Evolutionary conservation across 2,797 vertebrate genomes (phyloP).

Genomic region (Poecile montanus): DNA sequence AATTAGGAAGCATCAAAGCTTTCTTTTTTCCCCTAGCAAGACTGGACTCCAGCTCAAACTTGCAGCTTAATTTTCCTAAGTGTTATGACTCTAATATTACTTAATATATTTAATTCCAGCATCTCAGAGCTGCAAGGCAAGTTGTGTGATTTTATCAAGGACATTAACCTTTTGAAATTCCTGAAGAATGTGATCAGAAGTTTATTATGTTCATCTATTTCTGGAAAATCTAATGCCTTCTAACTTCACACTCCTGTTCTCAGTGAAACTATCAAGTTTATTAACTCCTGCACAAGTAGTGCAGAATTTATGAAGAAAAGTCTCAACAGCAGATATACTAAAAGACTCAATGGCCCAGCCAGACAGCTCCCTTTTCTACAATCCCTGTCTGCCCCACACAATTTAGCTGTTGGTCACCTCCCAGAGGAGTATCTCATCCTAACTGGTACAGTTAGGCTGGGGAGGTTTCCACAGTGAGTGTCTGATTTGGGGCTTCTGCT

Average conservation of each 20-base stretch:
- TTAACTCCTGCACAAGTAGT: neutral
- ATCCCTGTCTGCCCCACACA: neutral
- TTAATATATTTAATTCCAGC: constrained; percentile 1
- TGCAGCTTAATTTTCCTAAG: constrained; percentile 12
- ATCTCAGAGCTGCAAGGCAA: neutral
- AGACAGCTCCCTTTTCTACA: neutral
- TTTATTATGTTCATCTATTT: neutral
- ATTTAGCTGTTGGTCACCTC: neutral
- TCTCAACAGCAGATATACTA: neutral
- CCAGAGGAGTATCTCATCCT: neutral
- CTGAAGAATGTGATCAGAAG: neutral
- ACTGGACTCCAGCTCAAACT: constrained; percentile 6
- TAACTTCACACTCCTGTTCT: neutral
- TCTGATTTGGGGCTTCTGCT: neutral
- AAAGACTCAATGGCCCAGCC: neutral
- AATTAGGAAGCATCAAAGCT: constrained; percentile 11
- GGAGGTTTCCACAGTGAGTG: neutral
- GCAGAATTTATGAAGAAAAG: neutral
- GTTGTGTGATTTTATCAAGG: neutral
- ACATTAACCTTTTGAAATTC: neutral
- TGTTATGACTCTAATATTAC: neutral
- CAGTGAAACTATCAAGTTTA: neutral
- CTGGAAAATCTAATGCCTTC: neutral
- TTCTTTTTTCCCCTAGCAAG: neutral
- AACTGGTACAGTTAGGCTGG: too few species aligned